Conservation (phyloP, 2,113 vertebrate genomes). For the Ploceus nigricollis region DNA sequence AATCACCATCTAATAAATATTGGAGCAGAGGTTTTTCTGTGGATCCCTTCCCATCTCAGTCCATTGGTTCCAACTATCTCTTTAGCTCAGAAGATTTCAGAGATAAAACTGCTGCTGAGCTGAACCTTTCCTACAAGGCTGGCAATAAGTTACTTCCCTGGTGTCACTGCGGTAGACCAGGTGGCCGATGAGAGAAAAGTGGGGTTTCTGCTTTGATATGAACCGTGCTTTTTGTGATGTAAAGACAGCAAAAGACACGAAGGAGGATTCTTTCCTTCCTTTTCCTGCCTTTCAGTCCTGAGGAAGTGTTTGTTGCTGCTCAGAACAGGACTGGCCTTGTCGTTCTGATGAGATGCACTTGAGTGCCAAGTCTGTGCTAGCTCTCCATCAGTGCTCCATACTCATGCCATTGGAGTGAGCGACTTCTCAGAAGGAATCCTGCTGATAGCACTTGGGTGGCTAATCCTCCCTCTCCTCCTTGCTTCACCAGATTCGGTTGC, state of each 20-base stretch:
- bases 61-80: neutral
- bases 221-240: neutral
- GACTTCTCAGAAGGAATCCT: constrained; percentile 3
- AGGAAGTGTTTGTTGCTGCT: neutral
- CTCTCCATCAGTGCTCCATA: neutral
- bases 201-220: neutral
- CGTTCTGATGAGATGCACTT: neutral
- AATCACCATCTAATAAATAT: neutral
- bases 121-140: neutral
- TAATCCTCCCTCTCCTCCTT: neutral
- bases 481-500: neutral
- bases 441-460: neutral
- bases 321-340: constrained; percentile 1
- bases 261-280: neutral
- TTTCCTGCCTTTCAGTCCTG: neutral
- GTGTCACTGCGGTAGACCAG: neutral
- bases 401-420: neutral
- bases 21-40: neutral
- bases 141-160: neutral
- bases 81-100: neutral
- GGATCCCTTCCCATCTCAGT: neutral
- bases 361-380: constrained; percentile 12
- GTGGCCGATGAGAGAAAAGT: neutral
- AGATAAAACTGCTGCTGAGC: neutral
- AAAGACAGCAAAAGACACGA: neutral